phyloP scores from a whole-genome alignment of 2,888 invertebrate species.

The Rhagonycha fulva region DNA sequence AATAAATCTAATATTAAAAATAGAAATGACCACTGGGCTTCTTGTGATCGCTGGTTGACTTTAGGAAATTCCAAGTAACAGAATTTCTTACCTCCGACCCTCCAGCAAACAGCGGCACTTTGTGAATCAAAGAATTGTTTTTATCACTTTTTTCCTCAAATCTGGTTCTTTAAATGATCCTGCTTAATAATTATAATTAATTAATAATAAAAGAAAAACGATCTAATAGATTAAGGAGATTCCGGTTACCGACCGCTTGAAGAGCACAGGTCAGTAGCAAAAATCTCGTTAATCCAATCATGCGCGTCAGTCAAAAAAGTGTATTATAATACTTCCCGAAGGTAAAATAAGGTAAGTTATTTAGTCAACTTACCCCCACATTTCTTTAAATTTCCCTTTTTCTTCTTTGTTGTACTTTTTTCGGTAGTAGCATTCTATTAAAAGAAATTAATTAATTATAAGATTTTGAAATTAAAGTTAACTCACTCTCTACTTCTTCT shows the following conservation, averaged over 20 bases:
- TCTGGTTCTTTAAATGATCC: background rate
- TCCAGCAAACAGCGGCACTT: background rate
- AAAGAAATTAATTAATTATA: background rate
- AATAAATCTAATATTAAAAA: background rate
- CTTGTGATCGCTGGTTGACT: too few relatives aligned
- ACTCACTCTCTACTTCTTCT: background rate
- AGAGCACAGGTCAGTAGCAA: too few relatives aligned
- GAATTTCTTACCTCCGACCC: background rate
- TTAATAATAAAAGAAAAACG: background rate
- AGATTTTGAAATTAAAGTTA: background rate
- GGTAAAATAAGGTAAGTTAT: too few relatives aligned
- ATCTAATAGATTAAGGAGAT: too few relatives aligned
- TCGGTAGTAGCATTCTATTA: background rate
- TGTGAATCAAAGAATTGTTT: background rate
- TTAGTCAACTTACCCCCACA: background rate
- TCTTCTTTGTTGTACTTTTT: background rate
- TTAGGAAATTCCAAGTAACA: too few relatives aligned
- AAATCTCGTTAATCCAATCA: too few relatives aligned
- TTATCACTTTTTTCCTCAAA: background rate
- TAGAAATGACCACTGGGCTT: background rate
- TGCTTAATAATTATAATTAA: background rate
- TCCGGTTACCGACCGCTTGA: too few relatives aligned
- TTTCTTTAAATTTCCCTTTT: background rate
- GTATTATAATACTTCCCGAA: too few relatives aligned
- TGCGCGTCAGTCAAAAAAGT: too few relatives aligned